phyloP scores from a whole-genome alignment of 2,888 invertebrate species.

The Phyto melanocephala region DNA sequence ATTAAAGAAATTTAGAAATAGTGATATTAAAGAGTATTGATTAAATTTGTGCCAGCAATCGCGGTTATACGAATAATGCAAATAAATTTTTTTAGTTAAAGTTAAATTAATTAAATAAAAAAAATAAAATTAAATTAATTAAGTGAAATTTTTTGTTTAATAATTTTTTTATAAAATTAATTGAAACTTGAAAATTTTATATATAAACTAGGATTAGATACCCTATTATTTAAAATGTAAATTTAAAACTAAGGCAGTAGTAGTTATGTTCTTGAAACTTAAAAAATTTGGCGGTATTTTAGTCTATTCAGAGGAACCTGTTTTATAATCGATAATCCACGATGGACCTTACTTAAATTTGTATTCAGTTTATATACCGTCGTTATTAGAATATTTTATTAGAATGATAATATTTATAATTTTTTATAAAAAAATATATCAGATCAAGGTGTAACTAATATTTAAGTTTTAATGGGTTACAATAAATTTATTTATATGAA shows the following conservation, averaged over 20 bases:
- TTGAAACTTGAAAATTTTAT: conserved; percentile 82
- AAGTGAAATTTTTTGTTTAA: conserved; percentile 72
- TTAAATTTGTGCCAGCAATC: conserved; percentile 83
- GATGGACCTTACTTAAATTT: conserved; percentile 74
- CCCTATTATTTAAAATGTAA: conserved; percentile 82
- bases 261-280: conserved; percentile 83
- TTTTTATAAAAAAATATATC: conserved; percentile 80
- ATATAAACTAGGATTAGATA: conserved; percentile 85
- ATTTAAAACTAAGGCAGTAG: conserved; percentile 80
- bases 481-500: conserved; percentile 80
- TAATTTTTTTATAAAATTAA: conserved; percentile 79
- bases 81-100: conserved; percentile 80
- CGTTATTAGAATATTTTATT: conserved; percentile 81
- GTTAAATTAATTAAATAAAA: conserved; percentile 82
- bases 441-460: conserved; percentile 87
- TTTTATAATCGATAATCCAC: conserved; percentile 84
- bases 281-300: conserved; percentile 86
- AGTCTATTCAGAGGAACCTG: conserved; percentile 86
- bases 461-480: conserved; percentile 85
- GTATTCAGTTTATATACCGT: conserved; percentile 84
- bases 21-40: conserved; percentile 81
- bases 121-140: conserved; percentile 81
- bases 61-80: conserved; percentile 84
- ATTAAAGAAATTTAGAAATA: conserved; percentile 83
- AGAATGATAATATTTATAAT: conserved; percentile 80